Percentiles rank a stretch among this genome's conserved stretches.
phyloP scores from a whole-genome alignment of 2,888 invertebrate species.

The Micropterix aruncella region DNA sequence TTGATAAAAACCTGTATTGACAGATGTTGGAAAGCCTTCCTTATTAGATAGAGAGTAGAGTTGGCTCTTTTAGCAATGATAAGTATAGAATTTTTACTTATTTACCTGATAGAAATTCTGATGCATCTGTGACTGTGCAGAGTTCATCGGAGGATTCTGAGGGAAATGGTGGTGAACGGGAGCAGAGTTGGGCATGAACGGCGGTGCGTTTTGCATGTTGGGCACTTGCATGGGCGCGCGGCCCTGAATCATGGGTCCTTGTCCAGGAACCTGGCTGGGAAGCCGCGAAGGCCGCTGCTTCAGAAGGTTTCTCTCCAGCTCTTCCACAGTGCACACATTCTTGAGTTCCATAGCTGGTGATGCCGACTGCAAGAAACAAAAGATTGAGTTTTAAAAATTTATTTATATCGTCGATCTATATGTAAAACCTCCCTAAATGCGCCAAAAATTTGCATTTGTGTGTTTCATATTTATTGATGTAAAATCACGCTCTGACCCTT shows the following conservation, averaged over 20 bases:
- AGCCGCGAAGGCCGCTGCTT: constrained; percentile 27
- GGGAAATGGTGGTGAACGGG: constrained; percentile 11
- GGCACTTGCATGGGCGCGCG: constrained; percentile 17
- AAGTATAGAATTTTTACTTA: not conserved
- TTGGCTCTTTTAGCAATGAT: too few species aligned
- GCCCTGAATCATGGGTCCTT: constrained; percentile 11
- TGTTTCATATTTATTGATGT: too few species aligned
- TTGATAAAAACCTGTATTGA: too few species aligned
- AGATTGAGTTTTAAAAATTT: not conserved
- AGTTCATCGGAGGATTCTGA: constrained; percentile 11
- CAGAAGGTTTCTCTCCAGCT: constrained; percentile 53
- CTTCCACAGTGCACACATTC: constrained; percentile 60
- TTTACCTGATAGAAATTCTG: constrained; percentile 27
- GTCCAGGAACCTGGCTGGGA: too few species aligned
- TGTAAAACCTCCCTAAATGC: too few species aligned
- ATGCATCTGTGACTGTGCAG: constrained; percentile 15
- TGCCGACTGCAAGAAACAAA: constrained; percentile 12
- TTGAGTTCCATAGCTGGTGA: constrained; percentile 23
- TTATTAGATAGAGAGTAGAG: too few species aligned
- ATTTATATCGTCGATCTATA: not conserved
- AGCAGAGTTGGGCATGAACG: constrained; percentile 10
- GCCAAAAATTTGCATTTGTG: too few species aligned
- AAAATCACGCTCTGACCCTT: too few species aligned
- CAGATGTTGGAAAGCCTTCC: too few species aligned
- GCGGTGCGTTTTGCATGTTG: constrained; percentile 13